phyloP scores from a whole-genome alignment of 1,140 invertebrate species.

The Drosophila watanabei region DNA sequence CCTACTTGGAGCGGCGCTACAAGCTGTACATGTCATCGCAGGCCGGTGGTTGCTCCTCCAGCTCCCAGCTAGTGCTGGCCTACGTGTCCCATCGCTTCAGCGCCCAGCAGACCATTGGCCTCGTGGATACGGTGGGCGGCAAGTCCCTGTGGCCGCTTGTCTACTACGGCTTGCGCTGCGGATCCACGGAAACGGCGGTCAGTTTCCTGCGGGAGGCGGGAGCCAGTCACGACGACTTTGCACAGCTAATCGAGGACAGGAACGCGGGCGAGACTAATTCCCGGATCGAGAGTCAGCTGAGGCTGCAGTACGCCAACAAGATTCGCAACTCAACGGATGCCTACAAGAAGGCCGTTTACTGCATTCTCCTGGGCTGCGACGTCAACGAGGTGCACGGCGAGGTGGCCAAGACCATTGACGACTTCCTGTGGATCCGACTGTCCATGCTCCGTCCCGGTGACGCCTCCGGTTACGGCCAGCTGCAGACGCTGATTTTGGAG shows the following conservation, averaged over 20 bases:
- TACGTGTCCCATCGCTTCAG: constrained; percentile 91
- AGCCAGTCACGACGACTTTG: constrained; percentile 86
- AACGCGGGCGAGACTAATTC: constrained; percentile 86
- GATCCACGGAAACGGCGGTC: constrained; percentile 93
- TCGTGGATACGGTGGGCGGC: constrained; percentile 92
- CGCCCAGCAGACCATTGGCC: constrained; percentile 86
- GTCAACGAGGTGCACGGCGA: constrained; percentile 94
- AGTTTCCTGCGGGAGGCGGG: constrained; percentile 91
- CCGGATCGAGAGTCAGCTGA: constrained; percentile 90
- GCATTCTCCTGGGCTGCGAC: constrained; percentile 95
- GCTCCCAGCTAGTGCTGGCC: constrained; percentile 92
- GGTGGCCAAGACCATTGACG: constrained; percentile 96
- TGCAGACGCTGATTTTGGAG: constrained; percentile 94
- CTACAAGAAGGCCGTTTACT: constrained; percentile 93
- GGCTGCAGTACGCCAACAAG: constrained; percentile 92
- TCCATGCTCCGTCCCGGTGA: constrained; percentile 90
- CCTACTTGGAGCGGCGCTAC: constrained; percentile 94
- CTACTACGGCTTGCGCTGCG: constrained; percentile 96
- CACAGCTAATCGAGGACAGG: constrained; percentile 87
- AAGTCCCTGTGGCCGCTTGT: constrained; percentile 93
- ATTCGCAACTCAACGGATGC: constrained; percentile 92
- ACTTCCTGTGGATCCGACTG: constrained; percentile 98
- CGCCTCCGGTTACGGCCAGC: constrained; percentile 79
- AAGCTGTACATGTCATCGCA: constrained; percentile 94
- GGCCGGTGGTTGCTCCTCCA: constrained; percentile 93